These are phyloP conservation scores for Microtus ochrogaster DNA, from an alignment of 2,113 vertebrate genomes.

Conservation along the genomic window DNA sequence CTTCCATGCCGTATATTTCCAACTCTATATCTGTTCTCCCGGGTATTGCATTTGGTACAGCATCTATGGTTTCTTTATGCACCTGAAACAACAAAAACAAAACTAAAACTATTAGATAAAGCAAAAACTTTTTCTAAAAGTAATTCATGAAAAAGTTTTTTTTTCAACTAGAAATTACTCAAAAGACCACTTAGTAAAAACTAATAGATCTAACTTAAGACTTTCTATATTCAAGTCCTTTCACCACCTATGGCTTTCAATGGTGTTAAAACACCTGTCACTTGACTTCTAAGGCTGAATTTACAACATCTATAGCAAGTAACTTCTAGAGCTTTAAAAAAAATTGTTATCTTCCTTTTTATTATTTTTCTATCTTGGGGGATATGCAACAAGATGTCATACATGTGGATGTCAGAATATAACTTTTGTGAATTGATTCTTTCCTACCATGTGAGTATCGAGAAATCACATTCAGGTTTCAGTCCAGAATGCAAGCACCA, in stretches of 20 bases:
- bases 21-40: constrained; percentile 98
- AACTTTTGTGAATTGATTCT: background rate
- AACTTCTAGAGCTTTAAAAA: background rate
- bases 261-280: background rate
- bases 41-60: constrained; percentile 98
- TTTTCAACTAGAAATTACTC: background rate
- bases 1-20: constrained; percentile 99
- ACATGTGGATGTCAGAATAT: background rate
- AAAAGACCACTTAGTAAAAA: background rate
- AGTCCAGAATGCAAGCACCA: background rate
- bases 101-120: constrained; percentile 13
- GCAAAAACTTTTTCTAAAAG: background rate
- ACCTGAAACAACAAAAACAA: constrained; percentile 87
- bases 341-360: background rate
- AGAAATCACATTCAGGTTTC: background rate
- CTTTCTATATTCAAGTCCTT: background rate
- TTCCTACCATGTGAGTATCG: background rate
- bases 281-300: background rate
- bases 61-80: constrained; percentile 99
- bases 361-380: background rate
- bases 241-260: background rate
- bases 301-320: background rate
- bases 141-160: background rate
- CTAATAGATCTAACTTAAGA: background rate
- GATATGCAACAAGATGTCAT: background rate